phyloP scores from a whole-genome alignment of 2,113 vertebrate species.

The Dromas ardeola region DNA sequence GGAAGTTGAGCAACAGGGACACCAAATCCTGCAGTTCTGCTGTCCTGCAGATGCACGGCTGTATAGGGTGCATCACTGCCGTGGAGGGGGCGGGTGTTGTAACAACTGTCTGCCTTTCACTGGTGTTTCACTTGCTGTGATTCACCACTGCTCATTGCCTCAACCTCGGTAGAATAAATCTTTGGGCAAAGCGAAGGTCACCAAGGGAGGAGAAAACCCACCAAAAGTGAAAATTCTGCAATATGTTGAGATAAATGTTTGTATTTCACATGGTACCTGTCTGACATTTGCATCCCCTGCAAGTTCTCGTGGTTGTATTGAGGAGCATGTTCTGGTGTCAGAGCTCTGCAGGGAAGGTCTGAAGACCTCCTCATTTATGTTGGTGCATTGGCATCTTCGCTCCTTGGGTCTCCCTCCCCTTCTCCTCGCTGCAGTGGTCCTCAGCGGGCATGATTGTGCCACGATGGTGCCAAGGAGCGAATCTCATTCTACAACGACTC shows the following conservation, averaged over 20 bases:
- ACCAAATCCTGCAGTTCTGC: background rate
- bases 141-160: background rate
- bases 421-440: background rate
- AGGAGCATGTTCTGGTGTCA: background rate
- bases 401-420: background rate
- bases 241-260: background rate
- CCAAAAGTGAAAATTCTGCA: background rate
- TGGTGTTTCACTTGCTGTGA: background rate
- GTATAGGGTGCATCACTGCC: background rate
- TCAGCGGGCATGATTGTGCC: background rate
- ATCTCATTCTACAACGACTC: background rate
- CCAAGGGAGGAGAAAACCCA: background rate
- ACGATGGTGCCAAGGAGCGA: background rate
- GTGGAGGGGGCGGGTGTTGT: background rate
- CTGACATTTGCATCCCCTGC: background rate
- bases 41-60: background rate
- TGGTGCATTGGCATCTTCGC: background rate
- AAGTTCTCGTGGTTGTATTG: background rate
- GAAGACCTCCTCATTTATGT: background rate
- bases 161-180: background rate
- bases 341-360: background rate
- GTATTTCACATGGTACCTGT: background rate
- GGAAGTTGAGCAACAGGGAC: background rate
- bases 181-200: background rate
- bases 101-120: background rate